Base-by-base conservation (phyloP, 2,797 vertebrate species). In the Podarcis siculus region DNA sequence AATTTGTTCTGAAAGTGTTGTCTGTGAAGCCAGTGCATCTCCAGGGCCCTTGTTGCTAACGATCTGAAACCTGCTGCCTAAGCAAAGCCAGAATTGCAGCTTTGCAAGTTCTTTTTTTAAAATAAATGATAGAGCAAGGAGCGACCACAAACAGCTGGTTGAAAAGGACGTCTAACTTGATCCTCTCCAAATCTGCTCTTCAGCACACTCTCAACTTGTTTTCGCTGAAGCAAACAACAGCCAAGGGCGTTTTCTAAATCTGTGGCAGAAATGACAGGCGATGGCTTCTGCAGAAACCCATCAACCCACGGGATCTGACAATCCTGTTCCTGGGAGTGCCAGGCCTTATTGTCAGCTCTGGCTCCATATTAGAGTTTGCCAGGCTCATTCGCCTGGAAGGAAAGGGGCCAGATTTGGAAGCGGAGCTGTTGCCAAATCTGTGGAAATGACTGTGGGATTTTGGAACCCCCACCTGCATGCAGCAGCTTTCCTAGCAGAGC, bases 101-200 rank as follows among this genome's bases (percentile, higher is more conserved):
- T 86, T 76, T 89, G 79, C 88, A 86, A 89, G 88, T 81, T 89
- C 88, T 86, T 89, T 89, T 89, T 89, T 89, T 86, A 89, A 89
- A 76, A 89, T 76, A 86, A 89, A 89, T 89, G 88, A 89, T 82
- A 89, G 88, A 86, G 83, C 79, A 82, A 61, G 71, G 71, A 79
- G 61, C 45, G 13, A 85, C 88, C 88, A 77, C 88, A 89, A 89
- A 89, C 83, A 89, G 82, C 88, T 86, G 88, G 88, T 85, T 81
- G 88, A 55, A 75, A 89, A 76, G 45, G 88, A 89, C 12, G 71
- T 81, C 39, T 83, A 76, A 71, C 58, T 85, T 69, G 61, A 64
- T 77, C 71, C 32, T 4, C 58, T 89, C 88, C 88, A 85, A 55
- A 89, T 82, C 88, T 55, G 78, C 61, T 86, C 79, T 61, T 89